phyloP scores from a whole-genome alignment of 2,797 vertebrate species.

The Sebastes wilsoni region DNA sequence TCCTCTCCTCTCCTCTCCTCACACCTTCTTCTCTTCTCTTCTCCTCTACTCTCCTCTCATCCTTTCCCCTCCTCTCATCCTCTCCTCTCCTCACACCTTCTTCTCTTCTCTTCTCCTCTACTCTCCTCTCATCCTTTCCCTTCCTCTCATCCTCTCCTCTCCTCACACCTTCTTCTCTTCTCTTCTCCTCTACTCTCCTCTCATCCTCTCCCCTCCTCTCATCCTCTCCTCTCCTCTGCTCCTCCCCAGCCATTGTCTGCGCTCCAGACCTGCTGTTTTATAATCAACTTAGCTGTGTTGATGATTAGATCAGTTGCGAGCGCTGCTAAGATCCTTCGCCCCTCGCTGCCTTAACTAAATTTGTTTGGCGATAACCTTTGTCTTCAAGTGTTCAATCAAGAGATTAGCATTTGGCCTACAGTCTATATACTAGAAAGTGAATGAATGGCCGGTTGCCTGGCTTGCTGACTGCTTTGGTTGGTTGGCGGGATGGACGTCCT shows the following conservation, averaged over 20 bases:
- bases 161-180: background rate
- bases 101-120: background rate
- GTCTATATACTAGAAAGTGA: conserved; percentile 59
- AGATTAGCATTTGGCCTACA: conserved; percentile 69
- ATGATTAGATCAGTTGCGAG: conserved; percentile 76
- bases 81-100: conserved; percentile 2
- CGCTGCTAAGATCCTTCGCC: conserved; percentile 64
- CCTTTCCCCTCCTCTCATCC: no score
- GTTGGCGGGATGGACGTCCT: background rate
- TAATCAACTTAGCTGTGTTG: conserved; percentile 76
- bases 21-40: background rate
- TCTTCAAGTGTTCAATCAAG: conserved; percentile 75
- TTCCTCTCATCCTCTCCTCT: background rate
- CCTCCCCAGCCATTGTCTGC: conserved; percentile 37
- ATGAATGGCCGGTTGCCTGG: conserved; percentile 15
- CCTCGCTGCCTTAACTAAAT: conserved; percentile 70
- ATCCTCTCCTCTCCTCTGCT: background rate
- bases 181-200: conserved; percentile 16
- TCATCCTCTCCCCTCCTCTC: background rate
- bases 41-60: background rate
- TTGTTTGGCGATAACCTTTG: conserved; percentile 78
- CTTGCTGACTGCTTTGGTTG: conserved; percentile 6
- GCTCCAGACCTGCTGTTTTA: conserved; percentile 60
- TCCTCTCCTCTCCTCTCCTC: background rate
- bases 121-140: background rate